Evolutionary conservation across 2,113 vertebrate genomes (phyloP), one percentile per base, ranked within the genome.

Genomic region (Artemisiospiza belli): DNA sequence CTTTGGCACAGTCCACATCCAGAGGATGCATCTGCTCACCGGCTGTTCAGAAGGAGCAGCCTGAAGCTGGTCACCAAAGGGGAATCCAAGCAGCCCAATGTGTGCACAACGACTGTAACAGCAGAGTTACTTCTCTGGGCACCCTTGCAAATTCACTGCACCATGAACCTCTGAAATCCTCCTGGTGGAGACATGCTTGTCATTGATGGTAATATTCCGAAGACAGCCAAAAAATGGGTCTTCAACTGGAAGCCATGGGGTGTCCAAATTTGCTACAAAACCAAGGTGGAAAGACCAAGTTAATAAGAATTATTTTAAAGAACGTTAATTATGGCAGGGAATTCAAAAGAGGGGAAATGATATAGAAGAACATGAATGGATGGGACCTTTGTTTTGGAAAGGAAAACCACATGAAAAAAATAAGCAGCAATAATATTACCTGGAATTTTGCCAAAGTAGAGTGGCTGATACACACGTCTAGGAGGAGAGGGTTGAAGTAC

Each of bases 381-480:
- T 2, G 0, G 12, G 27, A 64, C 8, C 6, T 67, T 74, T 51
- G 6, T 41, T 82, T 73, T 39, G 31, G n/a, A 59, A 90, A 57
- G 19, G 24, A 37, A 66, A 74, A 57, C 41, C 15, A 9, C 2
- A 23, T 9, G 10, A 35, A 89, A 79, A 77, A 25, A 54, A 31
- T 33, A 83, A 63, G 35, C 41, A 80, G 37, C 41, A 46, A 9
- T 41, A 80, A 43, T 5, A 63, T 90, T 98, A 99, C 99, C 99
- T 98, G 99, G 98, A 96, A 99, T 85, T 58, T 98, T 98, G 20
- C 99, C 99, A 1, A 99, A 97, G 96, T 98, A 98, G 13, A 99
- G 96, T 10, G 97, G 97, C 67, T 98, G 97, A 84, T 68, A 97
- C 87, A 96, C 96, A 84, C 4, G 82, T 35, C 94, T 85, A 13